Evolutionary conservation across 1,140 invertebrate genomes (phyloP).

Genomic region (Olivierus martensii): DNA sequence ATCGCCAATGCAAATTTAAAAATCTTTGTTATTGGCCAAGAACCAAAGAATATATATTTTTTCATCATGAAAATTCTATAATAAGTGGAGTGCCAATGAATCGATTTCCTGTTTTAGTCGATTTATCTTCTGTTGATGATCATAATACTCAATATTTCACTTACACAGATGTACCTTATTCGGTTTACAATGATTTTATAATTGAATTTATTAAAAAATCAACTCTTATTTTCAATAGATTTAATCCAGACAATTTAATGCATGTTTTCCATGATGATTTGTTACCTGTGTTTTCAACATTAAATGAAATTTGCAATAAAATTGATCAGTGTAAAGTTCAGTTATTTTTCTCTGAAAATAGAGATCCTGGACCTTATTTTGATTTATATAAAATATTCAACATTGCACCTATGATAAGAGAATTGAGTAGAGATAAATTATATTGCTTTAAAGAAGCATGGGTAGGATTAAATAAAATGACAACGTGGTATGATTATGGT

Average conservation of each 20-base stretch:
- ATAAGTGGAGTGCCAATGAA: conserved; percentile 20
- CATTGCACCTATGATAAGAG: not conserved
- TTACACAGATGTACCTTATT: conserved; percentile 23
- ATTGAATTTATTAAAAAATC: conserved; percentile 7
- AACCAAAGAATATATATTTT: conserved; percentile 28
- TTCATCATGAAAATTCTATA: conserved; percentile 21
- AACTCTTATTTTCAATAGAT: conserved; percentile 28
- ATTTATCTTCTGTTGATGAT: conserved; percentile 29
- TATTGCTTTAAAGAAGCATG: conserved; percentile 32
- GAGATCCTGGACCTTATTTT: conserved; percentile 1
- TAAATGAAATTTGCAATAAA: conserved; percentile 21
- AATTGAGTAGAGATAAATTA: not conserved
- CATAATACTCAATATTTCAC: conserved; percentile 28
- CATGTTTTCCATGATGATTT: conserved; percentile 44
- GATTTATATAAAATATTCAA: not conserved
- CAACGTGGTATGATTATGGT: conserved; percentile 40
- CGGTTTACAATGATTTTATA: not conserved
- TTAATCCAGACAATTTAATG: conserved; percentile 43
- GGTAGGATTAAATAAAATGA: conserved; percentile 31
- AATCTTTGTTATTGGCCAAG: conserved; percentile 29
- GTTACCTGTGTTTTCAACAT: conserved; percentile 34
- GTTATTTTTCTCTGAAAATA: conserved; percentile 2
- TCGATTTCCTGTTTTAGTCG: conserved; percentile 20
- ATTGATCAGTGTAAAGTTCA: not conserved
- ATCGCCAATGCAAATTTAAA: conserved; percentile 27